Conservation (phyloP, 2,113 vertebrate species). For the Numida meleagris region DNA sequence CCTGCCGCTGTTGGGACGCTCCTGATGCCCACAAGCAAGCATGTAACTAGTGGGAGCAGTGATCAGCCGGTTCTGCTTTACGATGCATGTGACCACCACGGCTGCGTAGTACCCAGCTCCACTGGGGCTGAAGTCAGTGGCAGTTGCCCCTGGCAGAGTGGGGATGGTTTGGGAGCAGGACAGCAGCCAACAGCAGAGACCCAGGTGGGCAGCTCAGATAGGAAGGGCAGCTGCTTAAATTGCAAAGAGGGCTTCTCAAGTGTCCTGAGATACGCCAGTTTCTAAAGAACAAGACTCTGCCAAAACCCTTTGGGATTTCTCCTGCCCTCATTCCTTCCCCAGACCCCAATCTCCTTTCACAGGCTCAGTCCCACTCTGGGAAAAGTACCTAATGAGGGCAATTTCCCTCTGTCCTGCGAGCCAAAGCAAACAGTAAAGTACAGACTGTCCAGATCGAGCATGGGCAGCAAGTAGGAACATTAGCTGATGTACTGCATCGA, state of each 20-base stretch:
- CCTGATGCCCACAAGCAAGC: background rate
- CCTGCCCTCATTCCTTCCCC: background rate
- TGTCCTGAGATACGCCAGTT: background rate
- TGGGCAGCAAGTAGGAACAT: background rate
- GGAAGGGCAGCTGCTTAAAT: background rate
- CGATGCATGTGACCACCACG: background rate
- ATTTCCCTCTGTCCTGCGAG: background rate
- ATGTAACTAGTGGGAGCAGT: background rate
- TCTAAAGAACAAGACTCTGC: background rate
- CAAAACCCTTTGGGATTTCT: background rate
- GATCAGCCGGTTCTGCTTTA: background rate
- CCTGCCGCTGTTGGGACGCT: background rate
- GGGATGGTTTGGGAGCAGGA: background rate
- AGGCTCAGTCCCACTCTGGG: background rate
- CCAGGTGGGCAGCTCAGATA: rapidly evolving
- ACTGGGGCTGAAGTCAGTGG: background rate
- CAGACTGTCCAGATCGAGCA: background rate
- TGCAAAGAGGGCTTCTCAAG: background rate
- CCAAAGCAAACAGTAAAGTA: background rate
- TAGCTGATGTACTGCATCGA: background rate
- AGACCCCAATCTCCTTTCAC: background rate
- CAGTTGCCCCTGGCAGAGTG: background rate
- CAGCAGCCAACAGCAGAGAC: background rate
- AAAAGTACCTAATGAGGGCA: background rate
- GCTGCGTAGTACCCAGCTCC: background rate